Evolutionary conservation across 1,140 invertebrate genomes (phyloP), one percentile per base, ranked within the genome.

Genomic region (Phthorimaea operculella): DNA sequence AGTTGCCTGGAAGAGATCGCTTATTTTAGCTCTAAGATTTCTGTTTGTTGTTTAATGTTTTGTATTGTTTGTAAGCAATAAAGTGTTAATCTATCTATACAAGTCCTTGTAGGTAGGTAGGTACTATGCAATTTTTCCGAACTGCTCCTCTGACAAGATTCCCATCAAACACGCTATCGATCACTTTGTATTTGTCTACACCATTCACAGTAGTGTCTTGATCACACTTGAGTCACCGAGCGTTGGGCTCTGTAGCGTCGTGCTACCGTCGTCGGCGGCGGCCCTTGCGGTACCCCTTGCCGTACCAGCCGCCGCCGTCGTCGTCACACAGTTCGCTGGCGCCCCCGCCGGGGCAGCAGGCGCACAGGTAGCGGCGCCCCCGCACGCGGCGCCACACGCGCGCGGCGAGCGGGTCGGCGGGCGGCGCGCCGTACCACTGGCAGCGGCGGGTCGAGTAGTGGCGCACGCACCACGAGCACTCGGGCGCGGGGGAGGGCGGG

Each of bases 201-300:
- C 21, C 6, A 2, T 28, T 4, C 21, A 4, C 21, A 28, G 2
- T 6, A 28, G 21, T 28, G 6, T 28, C 21, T 2, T 28, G 2
- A 28, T 28, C 21, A 28, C 21, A 4, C 2, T 28, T 6, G 2
- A 28, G 21, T 28, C 21, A 2, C 21, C 2, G 63, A 12, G 55
- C 48, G 47, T 33, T 34, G 7, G 49, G 52, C 55, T 10, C 54
- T 14, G 45, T 2, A 14, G 12, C 5, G 4, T 17, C 3, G 36
- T 39, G 36, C 36, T 39, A 39, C 57, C 70, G 75, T 58, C 68
- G 70, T 39, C 76, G 64, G 57, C 77, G 73, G 50, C 82, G 70
- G 54, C 82, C 85, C 66, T 88, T 88, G 56, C 83, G 79, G 59
- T 88, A 89, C 21, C 88, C 88, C 68, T 89, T 89, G 33, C 88